phyloP scores from a whole-genome alignment of 2,888 invertebrate genomes.

The Dendrolimus houi region DNA sequence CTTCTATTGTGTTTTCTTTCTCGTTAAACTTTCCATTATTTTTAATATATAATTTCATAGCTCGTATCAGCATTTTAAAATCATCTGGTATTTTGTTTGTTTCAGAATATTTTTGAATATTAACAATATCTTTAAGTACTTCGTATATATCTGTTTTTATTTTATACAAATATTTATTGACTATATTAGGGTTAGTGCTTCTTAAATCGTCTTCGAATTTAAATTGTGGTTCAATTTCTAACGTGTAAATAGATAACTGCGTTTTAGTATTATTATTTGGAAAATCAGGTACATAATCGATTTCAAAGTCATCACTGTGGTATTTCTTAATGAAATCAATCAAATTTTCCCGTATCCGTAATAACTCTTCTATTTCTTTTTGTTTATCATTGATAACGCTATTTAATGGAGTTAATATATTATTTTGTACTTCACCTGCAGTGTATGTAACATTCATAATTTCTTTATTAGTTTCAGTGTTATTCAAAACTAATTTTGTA shows the following conservation, averaged over 20 bases:
- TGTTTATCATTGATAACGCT: conserved; percentile 37
- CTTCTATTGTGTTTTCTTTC: not conserved
- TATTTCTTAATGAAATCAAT: conserved; percentile 22
- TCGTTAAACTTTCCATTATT: conserved; percentile 17
- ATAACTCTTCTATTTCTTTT: conserved; percentile 36
- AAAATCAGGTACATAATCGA: conserved; percentile 1
- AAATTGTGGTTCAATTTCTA: conserved; percentile 25
- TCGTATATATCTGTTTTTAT: conserved; percentile 44
- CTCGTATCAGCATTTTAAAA: conserved; percentile 28
- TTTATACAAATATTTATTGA: conserved; percentile 32
- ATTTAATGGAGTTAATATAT: conserved; percentile 30
- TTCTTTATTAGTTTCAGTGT: conserved; percentile 7
- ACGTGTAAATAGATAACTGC: conserved; percentile 25
- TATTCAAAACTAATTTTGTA: conserved; percentile 7
- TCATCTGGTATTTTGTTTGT: conserved; percentile 24
- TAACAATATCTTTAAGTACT: conserved; percentile 35
- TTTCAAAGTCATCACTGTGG: conserved; percentile 13
- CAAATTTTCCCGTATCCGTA: conserved; percentile 32
- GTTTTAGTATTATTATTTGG: conserved; percentile 6
- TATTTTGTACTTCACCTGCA: conserved; percentile 18
- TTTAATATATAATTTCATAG: conserved; percentile 38
- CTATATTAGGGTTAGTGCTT: conserved; percentile 15
- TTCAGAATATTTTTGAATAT: conserved; percentile 27
- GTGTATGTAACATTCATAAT: conserved; percentile 6
- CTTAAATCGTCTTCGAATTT: conserved; percentile 16